A percentile compares a stretch with the other conserved stretches of the same genome.
Evolutionary conservation across 2,888 invertebrate genomes (phyloP).

Genomic region (Thereva unica): DNA sequence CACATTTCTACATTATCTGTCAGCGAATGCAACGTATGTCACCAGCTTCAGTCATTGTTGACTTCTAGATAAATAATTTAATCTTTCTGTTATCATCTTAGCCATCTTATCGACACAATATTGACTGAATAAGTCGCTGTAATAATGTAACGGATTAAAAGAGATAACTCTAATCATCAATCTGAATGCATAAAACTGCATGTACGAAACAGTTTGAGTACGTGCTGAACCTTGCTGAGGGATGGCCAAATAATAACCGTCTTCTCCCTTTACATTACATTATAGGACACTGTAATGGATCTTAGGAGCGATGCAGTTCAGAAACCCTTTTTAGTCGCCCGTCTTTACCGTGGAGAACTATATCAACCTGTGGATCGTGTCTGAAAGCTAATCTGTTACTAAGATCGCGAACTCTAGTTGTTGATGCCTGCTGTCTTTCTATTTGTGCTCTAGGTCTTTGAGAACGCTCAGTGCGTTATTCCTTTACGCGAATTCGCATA

Average conservation of each 20-base stretch:
- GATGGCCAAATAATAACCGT: background rate
- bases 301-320: background rate
- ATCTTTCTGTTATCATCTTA: slow-evolving; percentile 46
- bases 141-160: slow-evolving; percentile 37
- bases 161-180: slow-evolving; percentile 25
- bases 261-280: background rate
- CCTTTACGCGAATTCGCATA: too few relatives aligned
- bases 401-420: too few relatives aligned
- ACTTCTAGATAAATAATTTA: slow-evolving; percentile 44
- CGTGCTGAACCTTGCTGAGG: background rate
- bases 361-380: background rate
- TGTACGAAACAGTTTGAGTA: slow-evolving; percentile 29
- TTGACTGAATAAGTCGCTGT: slow-evolving; percentile 41
- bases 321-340: background rate
- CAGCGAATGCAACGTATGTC: too few relatives aligned
- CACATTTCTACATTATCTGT: too few relatives aligned
- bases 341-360: background rate
- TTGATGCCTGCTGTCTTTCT: too few relatives aligned
- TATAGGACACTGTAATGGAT: slow-evolving; percentile 4
- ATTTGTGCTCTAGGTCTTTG: too few relatives aligned
- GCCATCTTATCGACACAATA: slow-evolving; percentile 39
- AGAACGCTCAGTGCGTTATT: too few relatives aligned
- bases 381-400: too few relatives aligned
- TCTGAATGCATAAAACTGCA: slow-evolving; percentile 46
- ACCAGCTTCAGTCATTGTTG: slow-evolving; percentile 31